phyloP scores from a whole-genome alignment of 2,113 vertebrate genomes.

The Nothoprocta perdicaria region DNA sequence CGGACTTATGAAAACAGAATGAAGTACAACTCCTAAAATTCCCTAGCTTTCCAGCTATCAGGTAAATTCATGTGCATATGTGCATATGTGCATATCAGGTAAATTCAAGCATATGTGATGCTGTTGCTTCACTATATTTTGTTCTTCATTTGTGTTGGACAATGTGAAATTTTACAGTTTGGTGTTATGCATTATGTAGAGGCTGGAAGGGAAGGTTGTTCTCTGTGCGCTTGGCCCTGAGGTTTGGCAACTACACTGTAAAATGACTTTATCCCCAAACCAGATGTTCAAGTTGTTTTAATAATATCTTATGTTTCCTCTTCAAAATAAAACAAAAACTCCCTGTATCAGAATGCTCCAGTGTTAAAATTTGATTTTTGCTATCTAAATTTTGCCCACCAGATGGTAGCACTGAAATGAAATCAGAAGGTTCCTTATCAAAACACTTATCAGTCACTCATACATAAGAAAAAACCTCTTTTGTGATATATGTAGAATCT shows the following conservation, averaged over 20 bases:
- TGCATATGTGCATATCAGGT: too few species aligned
- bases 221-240: constrained; percentile 75
- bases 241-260: constrained; percentile 73
- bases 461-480: background rate
- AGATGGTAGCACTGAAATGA: constrained; percentile 72
- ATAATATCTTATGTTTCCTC: constrained; percentile 80
- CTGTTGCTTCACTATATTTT: constrained; percentile 30
- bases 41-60: constrained; percentile 20
- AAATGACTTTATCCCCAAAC: constrained; percentile 82
- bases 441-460: background rate
- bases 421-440: constrained; percentile 36
- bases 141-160: constrained; percentile 71
- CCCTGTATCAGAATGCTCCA: constrained; percentile 72
- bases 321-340: constrained; percentile 78
- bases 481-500: background rate
- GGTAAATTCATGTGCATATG: too few species aligned
- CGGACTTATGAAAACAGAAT: background rate
- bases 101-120: too few species aligned
- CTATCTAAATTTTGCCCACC: constrained; percentile 69
- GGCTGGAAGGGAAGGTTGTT: constrained; percentile 64
- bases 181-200: constrained; percentile 67
- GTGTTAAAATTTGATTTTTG: constrained; percentile 41
- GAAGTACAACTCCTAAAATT: background rate
- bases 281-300: constrained; percentile 84
- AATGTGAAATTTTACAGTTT: constrained; percentile 55